These are phyloP conservation scores for Nothobranchius furzeri DNA, from an alignment of 2,113 vertebrate species.

Conservation along the genomic window DNA sequence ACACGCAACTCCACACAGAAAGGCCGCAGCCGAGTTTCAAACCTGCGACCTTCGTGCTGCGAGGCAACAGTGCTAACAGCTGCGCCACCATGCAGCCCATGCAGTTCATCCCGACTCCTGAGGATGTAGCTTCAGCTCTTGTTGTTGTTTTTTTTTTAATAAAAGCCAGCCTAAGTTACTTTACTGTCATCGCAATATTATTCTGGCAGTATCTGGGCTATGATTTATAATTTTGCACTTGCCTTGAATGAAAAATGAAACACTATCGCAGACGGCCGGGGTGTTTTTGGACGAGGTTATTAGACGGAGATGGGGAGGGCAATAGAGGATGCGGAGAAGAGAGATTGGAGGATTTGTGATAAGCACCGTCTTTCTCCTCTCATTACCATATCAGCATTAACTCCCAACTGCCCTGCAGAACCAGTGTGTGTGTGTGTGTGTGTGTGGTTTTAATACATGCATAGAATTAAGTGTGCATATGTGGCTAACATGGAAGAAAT, in stretches of 20 bases:
- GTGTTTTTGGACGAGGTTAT: constrained; percentile 28
- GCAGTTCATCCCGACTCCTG: constrained; percentile 11
- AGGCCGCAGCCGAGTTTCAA: too few species aligned
- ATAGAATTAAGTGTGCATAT: neutral
- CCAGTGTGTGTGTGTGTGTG: constrained; percentile 7
- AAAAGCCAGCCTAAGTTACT: constrained; percentile 13
- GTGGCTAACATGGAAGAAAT: neutral
- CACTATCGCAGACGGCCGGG: constrained; percentile 17
- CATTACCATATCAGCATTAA: constrained; percentile 63
- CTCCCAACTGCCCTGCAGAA: constrained; percentile 41
- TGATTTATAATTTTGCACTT: constrained; percentile 32
- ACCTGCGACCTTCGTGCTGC: too few species aligned
- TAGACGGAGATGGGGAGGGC: constrained; percentile 29
- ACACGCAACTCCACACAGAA: too few species aligned
- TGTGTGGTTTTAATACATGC: too few species aligned
- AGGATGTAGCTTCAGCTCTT: constrained; percentile 5
- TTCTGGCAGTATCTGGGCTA: constrained; percentile 5
- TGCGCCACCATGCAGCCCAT: too few species aligned
- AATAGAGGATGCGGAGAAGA: neutral
- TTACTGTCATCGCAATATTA: constrained; percentile 20
- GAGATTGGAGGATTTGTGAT: constrained; percentile 51
- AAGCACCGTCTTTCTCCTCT: constrained; percentile 44
- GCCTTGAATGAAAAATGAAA: constrained; percentile 16
- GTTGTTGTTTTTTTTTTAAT: constrained; percentile 13
- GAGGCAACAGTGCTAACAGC: too few species aligned